Evolutionary conservation across 2,113 vertebrate species (phyloP).

Genomic region (Calidris pugnax): DNA sequence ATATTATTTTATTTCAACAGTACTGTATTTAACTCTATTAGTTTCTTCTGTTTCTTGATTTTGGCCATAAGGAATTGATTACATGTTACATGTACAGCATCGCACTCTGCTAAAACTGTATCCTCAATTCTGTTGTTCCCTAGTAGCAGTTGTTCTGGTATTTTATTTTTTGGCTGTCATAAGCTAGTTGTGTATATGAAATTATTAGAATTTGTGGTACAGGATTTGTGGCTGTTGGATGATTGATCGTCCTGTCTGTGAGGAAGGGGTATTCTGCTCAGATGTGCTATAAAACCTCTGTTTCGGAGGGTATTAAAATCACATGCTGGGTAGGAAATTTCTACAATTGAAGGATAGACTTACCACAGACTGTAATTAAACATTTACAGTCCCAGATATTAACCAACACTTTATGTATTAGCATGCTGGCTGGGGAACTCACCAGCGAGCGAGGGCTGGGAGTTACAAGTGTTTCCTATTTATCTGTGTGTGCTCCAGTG

Average conservation of each 20-base stretch:
- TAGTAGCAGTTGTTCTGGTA: background rate
- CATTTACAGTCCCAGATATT: constrained; percentile 29
- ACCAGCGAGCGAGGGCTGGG: background rate
- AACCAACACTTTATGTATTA: background rate
- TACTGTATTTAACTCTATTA: constrained; percentile 46
- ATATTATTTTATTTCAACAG: constrained; percentile 64
- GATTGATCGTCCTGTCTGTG: constrained; percentile 16
- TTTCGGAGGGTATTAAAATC: constrained; percentile 43
- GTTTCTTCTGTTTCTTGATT: constrained; percentile 58
- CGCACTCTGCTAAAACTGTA: background rate
- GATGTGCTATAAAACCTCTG: constrained; percentile 27
- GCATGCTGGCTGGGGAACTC: background rate
- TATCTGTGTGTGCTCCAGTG: background rate
- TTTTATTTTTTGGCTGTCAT: constrained; percentile 36
- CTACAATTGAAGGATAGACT: constrained; percentile 23
- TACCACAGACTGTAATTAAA: constrained; percentile 33
- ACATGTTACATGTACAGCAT: background rate
- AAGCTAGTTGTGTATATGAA: constrained; percentile 14
- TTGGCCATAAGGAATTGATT: constrained; percentile 56
- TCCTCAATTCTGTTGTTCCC: background rate
- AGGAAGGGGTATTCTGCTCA: background rate
- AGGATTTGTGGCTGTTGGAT: background rate
- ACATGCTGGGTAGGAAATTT: constrained; percentile 11
- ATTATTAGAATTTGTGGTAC: background rate
- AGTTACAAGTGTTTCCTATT: background rate